Evolutionary conservation across 2,888 invertebrate species (phyloP), one percentile per base, ranked within the genome.

Genomic region (Agelastica alni): DNA sequence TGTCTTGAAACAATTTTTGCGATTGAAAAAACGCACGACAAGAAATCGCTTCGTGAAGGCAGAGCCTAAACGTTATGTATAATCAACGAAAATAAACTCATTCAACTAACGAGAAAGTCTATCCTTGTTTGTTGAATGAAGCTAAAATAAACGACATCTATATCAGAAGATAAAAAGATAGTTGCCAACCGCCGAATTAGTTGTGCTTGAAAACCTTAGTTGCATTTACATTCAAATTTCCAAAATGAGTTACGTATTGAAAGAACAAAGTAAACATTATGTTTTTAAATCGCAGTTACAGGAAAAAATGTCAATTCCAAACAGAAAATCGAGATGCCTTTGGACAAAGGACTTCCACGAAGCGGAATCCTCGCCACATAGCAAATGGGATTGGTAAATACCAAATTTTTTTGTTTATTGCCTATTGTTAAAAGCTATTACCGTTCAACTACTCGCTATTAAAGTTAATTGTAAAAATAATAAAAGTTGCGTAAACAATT

Each of bases 321-420:
- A 34, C 14, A 4, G 14, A 13, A 2, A 3, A 4, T 14, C 34
- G 4, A 34, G 14, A 9, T 34, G 34, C 9, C 34, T 14, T 4
- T 34, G 34, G 34, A 34, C 34, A 7, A 34, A 34, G 34, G 34
- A 34, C 14, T 14, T 34, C 14, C 14, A 34, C 9, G 14, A 34
- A 34, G 14, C 34, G 1, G 6, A 13, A 4, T 14, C 12, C 7
- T 10, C 34, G 9, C 34, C 34, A 14, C 34, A 34, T 14, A 34
- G 34, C 13, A 34, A 34, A 34, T 34, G 34, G 34, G 13, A 34
- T 5, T 34, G 34, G 34, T 14, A 34, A 34, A 14, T 13, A 7
- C 1, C 14, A 5, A 4, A 34, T 12, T 3, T 6, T 34, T 34
- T 34, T 13, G 9, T 31, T n/a, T 2, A 1, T 5, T 1, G 1